phyloP scores from a whole-genome alignment of 2,888 invertebrate species.

The Drosophila rubida region DNA sequence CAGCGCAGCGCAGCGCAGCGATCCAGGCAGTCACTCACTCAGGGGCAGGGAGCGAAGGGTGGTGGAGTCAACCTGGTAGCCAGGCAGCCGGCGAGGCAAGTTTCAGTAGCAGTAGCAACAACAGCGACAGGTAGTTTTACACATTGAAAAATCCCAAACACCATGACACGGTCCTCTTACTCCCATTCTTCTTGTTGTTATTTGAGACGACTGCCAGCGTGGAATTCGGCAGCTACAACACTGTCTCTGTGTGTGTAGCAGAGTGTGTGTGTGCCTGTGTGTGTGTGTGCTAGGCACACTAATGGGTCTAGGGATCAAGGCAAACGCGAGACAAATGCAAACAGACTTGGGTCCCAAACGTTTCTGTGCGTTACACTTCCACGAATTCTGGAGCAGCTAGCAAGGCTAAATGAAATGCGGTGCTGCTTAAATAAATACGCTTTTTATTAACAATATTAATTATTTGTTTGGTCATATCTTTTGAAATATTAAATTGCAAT shows the following conservation, averaged over 20 bases:
- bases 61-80: not conserved
- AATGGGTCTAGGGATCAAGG: slow-evolving; percentile 80
- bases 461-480: too few relatives aligned
- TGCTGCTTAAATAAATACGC: too few relatives aligned
- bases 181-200: slow-evolving; percentile 19
- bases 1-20: slow-evolving; percentile 10
- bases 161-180: slow-evolving; percentile 64
- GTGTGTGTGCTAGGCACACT: slow-evolving; percentile 61
- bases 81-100: slow-evolving; percentile 22
- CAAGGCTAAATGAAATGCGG: too few relatives aligned
- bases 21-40: slow-evolving; percentile 30
- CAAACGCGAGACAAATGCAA: slow-evolving; percentile 75
- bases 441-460: too few relatives aligned
- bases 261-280: slow-evolving; percentile 32
- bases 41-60: not conserved
- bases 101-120: slow-evolving; percentile 72
- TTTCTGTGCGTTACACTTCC: slow-evolving; percentile 41
- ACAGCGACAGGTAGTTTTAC: slow-evolving; percentile 79
- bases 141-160: slow-evolving; percentile 79
- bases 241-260: slow-evolving; percentile 15
- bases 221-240: slow-evolving; percentile 50
- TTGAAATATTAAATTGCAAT: too few relatives aligned
- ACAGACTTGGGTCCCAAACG: slow-evolving; percentile 59
- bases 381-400: slow-evolving; percentile 1
- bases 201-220: slow-evolving; percentile 30